Percentiles rank a stretch among this genome's conserved stretches.
phyloP scores from a whole-genome alignment of 2,113 vertebrate species.

The Holacanthus passer region DNA sequence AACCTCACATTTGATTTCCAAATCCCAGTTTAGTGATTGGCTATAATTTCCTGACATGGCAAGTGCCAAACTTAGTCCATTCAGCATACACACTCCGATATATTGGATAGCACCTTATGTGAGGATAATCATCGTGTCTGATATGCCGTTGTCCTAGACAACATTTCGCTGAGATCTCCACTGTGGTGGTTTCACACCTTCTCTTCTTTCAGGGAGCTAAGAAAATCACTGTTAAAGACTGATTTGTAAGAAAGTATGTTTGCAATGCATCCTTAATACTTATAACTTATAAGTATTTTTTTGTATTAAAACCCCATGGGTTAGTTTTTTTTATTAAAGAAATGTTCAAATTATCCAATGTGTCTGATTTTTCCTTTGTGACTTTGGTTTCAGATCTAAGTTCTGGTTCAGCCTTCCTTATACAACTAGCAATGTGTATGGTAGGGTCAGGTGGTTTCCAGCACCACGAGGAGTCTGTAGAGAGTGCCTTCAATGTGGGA shows the following conservation, averaged over 20 bases:
- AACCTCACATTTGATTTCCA: slow-evolving; percentile 24
- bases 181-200: slow-evolving; percentile 16
- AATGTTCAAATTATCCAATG: slow-evolving; percentile 32
- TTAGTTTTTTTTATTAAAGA: slow-evolving; percentile 74
- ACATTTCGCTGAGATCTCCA: slow-evolving; percentile 54
- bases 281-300: slow-evolving; percentile 65
- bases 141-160: slow-evolving; percentile 52
- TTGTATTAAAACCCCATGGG: slow-evolving; percentile 82
- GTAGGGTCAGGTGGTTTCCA: not conserved
- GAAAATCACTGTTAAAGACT: slow-evolving; percentile 52
- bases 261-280: slow-evolving; percentile 59
- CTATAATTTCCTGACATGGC: slow-evolving; percentile 14
- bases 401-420: not conserved
- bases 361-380: not conserved
- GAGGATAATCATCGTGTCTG: slow-evolving; percentile 10
- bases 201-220: slow-evolving; percentile 34
- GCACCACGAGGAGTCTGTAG: not conserved
- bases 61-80: slow-evolving; percentile 56
- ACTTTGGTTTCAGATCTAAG: not conserved
- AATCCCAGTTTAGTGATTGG: slow-evolving; percentile 28
- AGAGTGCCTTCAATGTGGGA: not conserved
- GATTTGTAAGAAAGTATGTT: slow-evolving; percentile 62
- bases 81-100: not conserved
- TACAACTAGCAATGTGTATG: too few species aligned
- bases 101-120: slow-evolving; percentile 48